These are phyloP conservation scores for Eriocheir sinensis DNA, from an alignment of 1,140 invertebrate genomes.

Conservation along the genomic window DNA sequence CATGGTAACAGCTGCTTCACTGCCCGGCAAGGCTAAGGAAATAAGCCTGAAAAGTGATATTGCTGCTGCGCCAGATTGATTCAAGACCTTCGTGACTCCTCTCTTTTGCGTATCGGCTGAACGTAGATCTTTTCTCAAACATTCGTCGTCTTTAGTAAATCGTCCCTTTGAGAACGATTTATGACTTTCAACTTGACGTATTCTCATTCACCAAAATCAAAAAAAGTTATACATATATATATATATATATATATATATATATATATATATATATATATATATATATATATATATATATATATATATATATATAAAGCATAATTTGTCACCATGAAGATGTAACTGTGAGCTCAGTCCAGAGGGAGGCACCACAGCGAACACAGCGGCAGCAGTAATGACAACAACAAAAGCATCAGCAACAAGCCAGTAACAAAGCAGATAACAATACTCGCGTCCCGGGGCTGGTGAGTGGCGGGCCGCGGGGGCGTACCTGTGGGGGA, in stretches of 20 bases:
- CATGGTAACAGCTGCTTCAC: not conserved
- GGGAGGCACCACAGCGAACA: not conserved
- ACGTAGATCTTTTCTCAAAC: too few relatives aligned
- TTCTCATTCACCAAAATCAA: not conserved
- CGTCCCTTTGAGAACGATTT: too few relatives aligned
- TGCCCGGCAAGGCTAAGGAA: not conserved
- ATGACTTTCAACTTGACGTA: too few relatives aligned
- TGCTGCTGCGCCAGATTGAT: not conserved
- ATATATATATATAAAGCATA: not conserved
- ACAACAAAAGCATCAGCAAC: conserved; percentile 15
- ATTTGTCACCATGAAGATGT: not conserved
- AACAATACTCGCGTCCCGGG: not conserved
- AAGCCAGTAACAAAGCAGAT: not conserved
- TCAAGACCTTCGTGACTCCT: not conserved
- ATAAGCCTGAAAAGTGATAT: not conserved
- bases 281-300: conserved; percentile 31
- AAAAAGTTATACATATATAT: conserved; percentile 26
- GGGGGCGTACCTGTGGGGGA: not conserved
- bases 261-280: conserved; percentile 37
- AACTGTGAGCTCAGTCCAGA: not conserved
- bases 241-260: conserved; percentile 51
- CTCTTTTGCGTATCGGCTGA: too few relatives aligned
- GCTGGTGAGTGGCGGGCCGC: not conserved
- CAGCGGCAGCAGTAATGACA: not conserved
- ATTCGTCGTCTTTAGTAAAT: too few relatives aligned